These are phyloP conservation scores for Necrosyrtes monachus DNA, from an alignment of 2,797 vertebrate genomes.

Conservation along the genomic window DNA sequence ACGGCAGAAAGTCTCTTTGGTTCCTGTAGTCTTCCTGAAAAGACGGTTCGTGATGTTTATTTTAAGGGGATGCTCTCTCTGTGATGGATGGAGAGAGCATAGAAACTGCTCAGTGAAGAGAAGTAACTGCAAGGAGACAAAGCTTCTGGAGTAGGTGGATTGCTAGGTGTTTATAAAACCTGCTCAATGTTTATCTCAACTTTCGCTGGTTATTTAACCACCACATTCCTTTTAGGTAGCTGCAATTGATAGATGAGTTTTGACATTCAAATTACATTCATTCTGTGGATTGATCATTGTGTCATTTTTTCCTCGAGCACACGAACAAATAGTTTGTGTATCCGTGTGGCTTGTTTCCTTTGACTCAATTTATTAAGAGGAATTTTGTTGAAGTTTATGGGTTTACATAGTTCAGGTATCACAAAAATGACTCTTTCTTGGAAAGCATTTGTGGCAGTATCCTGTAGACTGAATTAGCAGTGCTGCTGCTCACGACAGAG, in stretches of 20 bases:
- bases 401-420: not conserved
- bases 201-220: not conserved
- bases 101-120: not conserved
- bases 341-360: not conserved
- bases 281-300: not conserved
- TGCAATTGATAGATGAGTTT: not conserved
- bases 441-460: not conserved
- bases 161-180: not conserved
- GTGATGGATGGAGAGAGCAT: not conserved
- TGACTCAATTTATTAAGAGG: not conserved
- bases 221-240: not conserved
- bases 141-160: not conserved
- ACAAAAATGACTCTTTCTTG: not conserved
- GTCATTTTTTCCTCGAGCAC: not conserved
- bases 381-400: not conserved
- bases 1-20: not conserved
- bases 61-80: not conserved
- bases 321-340: not conserved
- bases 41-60: not conserved
- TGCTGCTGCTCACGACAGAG: not conserved
- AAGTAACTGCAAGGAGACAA: not conserved
- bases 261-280: not conserved
- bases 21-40: not conserved
- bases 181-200: not conserved
- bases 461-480: not conserved